Conservation (phyloP, 2,113 vertebrate species). For the Platichthys stellatus region DNA sequence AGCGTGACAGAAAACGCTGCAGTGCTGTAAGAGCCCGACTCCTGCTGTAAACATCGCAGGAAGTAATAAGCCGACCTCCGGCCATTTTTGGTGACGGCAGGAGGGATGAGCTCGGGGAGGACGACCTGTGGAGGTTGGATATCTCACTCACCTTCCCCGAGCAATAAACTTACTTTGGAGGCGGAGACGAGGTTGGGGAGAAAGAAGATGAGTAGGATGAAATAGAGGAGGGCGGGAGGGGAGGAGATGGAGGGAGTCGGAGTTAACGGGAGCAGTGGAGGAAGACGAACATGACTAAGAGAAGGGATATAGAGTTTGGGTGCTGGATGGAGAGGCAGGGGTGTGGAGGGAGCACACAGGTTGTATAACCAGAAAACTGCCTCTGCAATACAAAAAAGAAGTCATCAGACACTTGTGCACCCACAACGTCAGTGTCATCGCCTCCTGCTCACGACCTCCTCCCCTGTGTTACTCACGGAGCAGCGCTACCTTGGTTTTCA, state of each 20-base stretch:
- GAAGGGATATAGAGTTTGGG: conserved; percentile 43
- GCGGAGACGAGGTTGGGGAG: conserved; percentile 21
- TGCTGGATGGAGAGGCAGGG: conserved; percentile 7
- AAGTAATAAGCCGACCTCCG: conserved; percentile 60
- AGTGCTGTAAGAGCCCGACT: conserved; percentile 17
- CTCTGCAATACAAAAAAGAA: conserved; percentile 36
- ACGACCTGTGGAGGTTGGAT: conserved; percentile 57
- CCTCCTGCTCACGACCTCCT: conserved; percentile 23
- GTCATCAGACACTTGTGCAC: conserved; percentile 26
- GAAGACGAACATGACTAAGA: conserved; percentile 63
- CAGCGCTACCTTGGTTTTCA: conserved; percentile 7
- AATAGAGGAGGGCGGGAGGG: conserved; percentile 27
- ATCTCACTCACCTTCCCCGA: conserved; percentile 51
- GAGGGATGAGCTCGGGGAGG: conserved; percentile 7
- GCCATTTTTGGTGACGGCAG: conserved; percentile 44
- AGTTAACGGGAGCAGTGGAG: conserved; percentile 40
- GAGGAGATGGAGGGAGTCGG: conserved; percentile 12
- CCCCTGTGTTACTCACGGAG: conserved; percentile 3
- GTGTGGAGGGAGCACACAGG: conserved; percentile 23
- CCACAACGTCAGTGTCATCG: conserved; percentile 39
- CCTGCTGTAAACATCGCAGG: conserved; percentile 57
- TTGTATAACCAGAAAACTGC: conserved; percentile 28
- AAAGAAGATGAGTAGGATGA: conserved; percentile 48
- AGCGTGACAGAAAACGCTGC: conserved; percentile 33
- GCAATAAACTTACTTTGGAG: conserved; percentile 56